Evolutionary conservation across 2,888 invertebrate genomes (phyloP).

Genomic region (Dastarcus helophoroides): DNA sequence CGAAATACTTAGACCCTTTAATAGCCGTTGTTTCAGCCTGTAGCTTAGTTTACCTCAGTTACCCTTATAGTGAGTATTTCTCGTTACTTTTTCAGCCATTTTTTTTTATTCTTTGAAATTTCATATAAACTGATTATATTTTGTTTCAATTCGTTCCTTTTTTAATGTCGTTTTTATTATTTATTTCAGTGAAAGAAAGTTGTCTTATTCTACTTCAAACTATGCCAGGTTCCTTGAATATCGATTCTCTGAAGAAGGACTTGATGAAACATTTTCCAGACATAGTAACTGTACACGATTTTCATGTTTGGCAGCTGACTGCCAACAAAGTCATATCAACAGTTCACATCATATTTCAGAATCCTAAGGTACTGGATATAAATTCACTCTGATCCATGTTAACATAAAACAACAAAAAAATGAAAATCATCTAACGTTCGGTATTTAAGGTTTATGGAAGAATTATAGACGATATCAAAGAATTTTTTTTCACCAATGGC

Average conservation of each 20-base stretch:
- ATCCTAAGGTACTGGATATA: conserved; percentile 41
- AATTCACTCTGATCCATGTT: background rate
- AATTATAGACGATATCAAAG: conserved; percentile 50
- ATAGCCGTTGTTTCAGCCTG: conserved; percentile 65
- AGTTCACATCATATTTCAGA: conserved; percentile 66
- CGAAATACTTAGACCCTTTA: conserved; percentile 63
- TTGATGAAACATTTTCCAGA: conserved; percentile 55
- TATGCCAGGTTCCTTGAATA: conserved; percentile 80
- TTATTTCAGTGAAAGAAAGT: conserved; percentile 72
- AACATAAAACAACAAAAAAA: too few species aligned
- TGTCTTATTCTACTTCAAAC: conserved; percentile 83
- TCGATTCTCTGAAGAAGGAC: conserved; percentile 53
- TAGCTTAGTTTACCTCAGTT: conserved; percentile 60
- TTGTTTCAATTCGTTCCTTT: too few species aligned
- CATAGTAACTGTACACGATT: conserved; percentile 69
- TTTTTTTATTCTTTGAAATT: too few species aligned
- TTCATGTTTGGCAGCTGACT: conserved; percentile 83
- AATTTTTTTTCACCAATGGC: conserved; percentile 69
- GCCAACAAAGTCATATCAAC: conserved; percentile 71
- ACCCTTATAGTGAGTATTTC: conserved; percentile 68
- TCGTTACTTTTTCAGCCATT: too few species aligned
- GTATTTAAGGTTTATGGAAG: conserved; percentile 40
- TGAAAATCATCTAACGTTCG: too few species aligned
- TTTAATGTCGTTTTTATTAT: too few species aligned
- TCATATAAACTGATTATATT: too few species aligned